Conservation (phyloP, 2,113 vertebrate species). For the Colossoma macropomum region DNA sequence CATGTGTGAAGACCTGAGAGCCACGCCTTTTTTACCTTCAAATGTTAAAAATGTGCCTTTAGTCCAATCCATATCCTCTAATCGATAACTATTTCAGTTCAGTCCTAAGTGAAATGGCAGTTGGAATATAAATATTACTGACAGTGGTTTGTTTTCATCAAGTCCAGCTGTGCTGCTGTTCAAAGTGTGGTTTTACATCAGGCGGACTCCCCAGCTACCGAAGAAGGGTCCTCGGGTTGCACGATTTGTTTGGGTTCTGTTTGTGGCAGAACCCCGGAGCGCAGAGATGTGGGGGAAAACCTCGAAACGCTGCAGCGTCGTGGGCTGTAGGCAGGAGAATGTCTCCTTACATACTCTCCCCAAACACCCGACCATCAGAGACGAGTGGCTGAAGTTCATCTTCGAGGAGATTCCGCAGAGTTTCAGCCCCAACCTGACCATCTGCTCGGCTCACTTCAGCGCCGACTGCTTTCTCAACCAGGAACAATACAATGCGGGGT, state of each 20-base stretch:
- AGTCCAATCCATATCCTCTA: too few relatives aligned
- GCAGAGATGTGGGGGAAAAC: slow-evolving; percentile 13
- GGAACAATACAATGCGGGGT: slow-evolving; percentile 21
- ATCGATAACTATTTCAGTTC: too few relatives aligned
- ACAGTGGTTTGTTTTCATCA: neutral
- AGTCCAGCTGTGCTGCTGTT: neutral
- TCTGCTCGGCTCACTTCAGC: slow-evolving; percentile 26
- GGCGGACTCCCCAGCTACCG: neutral
- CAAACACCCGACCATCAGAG: slow-evolving; percentile 1
- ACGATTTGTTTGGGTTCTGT: neutral
- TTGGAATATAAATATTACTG: too few relatives aligned
- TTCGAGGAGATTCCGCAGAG: neutral
- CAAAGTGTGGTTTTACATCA: neutral
- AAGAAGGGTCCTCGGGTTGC: neutral
- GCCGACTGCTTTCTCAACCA: slow-evolving; percentile 8
- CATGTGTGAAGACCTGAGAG: too few relatives aligned
- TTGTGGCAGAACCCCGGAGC: neutral
- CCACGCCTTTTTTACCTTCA: too few relatives aligned
- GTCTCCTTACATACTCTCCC: slow-evolving; percentile 1
- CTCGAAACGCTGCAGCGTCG: slow-evolving; percentile 10
- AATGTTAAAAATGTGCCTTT: too few relatives aligned
- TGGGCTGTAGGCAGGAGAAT: slow-evolving; percentile 16
- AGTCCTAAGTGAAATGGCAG: too few relatives aligned
- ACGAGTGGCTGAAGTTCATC: slow-evolving; percentile 22
- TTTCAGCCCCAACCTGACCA: slow-evolving; percentile 6